Evolutionary conservation across 2,113 vertebrate species (phyloP).

Genomic region (Apteryx owenii): DNA sequence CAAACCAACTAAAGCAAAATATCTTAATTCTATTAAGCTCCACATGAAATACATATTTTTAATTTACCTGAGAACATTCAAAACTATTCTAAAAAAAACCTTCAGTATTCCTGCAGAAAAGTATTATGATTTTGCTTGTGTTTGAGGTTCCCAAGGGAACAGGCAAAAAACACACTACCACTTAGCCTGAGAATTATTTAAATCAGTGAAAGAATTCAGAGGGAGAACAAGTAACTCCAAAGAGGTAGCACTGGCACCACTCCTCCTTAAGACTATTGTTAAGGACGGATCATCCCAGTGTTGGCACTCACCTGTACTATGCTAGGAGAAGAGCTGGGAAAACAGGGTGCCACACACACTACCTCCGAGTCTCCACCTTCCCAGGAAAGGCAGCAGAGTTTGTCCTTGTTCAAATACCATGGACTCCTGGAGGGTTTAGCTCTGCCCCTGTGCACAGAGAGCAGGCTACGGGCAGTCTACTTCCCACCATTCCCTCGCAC

Average conservation of each 20-base stretch:
- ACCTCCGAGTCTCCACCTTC: background rate
- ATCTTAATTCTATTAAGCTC: background rate
- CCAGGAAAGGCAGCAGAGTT: background rate
- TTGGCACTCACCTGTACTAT: rapidly evolving
- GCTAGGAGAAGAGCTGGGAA: background rate
- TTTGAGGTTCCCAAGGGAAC: background rate
- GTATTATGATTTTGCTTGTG: background rate
- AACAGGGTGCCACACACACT: background rate
- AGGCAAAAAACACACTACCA: background rate
- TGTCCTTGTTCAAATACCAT: background rate
- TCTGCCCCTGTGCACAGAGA: rapidly evolving
- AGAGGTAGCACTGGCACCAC: background rate
- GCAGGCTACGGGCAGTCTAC: background rate
- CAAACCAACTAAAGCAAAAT: background rate
- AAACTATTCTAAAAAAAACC: background rate
- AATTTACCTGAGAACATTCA: background rate
- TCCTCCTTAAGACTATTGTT: background rate
- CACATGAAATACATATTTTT: background rate
- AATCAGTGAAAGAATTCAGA: background rate
- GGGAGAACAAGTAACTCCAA: background rate
- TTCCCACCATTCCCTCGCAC: rapidly evolving
- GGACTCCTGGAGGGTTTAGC: background rate
- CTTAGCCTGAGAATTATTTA: background rate
- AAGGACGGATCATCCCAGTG: background rate
- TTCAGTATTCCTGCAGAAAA: background rate